These are phyloP conservation scores for Frieseomelitta varia DNA, from an alignment of 1,140 invertebrate species.

Conservation along the genomic window DNA sequence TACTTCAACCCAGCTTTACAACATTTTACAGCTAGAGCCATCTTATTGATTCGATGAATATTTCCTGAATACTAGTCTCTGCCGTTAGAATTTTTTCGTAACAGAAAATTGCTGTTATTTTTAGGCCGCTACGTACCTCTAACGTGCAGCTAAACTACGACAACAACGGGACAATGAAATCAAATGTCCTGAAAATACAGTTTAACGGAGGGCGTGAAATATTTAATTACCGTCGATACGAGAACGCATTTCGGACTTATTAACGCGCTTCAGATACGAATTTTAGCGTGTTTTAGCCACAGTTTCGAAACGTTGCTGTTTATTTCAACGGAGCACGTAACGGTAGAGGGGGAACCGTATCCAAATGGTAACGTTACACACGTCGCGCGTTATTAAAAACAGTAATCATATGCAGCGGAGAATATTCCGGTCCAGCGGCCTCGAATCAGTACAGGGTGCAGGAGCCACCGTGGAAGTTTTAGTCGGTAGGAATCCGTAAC, in stretches of 20 bases:
- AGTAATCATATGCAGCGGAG: no score
- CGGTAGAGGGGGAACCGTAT: neutral
- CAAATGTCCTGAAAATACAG: neutral
- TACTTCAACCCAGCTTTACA: neutral
- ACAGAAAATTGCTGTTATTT: neutral
- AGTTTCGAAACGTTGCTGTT: neutral
- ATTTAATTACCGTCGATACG: neutral
- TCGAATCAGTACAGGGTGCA: no score
- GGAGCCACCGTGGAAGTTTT: no score
- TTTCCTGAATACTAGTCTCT: neutral
- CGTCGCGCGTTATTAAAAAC: neutral
- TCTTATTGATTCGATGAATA: conserved; percentile 5
- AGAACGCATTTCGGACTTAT: neutral
- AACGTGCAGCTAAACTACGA: no score
- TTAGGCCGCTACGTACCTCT: neutral
- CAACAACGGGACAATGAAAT: neutral
- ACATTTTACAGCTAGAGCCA: neutral
- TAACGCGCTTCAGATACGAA: neutral
- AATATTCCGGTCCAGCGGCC: no score
- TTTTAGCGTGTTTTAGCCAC: neutral
- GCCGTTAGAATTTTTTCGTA: neutral
- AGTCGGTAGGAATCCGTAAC: no score
- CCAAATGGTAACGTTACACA: neutral
- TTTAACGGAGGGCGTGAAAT: neutral
- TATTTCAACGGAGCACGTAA: neutral